Conservation (phyloP, 2,113 vertebrate species). For the Machaerirhynchus nigripectus region DNA sequence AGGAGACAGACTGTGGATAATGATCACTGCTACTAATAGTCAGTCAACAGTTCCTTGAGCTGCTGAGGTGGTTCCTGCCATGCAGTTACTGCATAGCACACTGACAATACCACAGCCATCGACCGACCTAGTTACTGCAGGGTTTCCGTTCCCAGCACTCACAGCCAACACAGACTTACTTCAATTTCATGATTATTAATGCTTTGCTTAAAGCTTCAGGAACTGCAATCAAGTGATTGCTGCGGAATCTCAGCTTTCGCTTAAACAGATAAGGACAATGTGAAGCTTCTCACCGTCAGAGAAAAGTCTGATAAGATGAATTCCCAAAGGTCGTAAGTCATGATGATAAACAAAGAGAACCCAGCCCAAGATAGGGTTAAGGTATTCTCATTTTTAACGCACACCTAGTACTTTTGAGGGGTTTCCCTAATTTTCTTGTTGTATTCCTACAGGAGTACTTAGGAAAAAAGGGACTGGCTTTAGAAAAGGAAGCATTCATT, state of each 20-base stretch:
- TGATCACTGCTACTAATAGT: neutral
- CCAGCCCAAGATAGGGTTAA: neutral
- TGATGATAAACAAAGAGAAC: neutral
- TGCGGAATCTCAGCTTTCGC: neutral
- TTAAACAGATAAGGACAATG: neutral
- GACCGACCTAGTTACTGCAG: neutral
- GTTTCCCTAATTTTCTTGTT: neutral
- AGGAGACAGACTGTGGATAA: neutral
- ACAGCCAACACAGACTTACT: neutral
- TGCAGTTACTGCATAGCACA: neutral
- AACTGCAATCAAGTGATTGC: neutral
- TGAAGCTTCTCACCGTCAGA: neutral
- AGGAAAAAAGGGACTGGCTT: neutral
- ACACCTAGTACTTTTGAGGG: neutral
- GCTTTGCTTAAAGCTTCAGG: neutral
- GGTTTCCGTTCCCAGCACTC: slow-evolving; percentile 25
- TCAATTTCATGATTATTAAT: neutral
- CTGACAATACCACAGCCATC: neutral
- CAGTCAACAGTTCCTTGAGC: neutral
- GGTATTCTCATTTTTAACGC: neutral
- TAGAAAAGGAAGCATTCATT: neutral
- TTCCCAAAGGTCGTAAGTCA: neutral
- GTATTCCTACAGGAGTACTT: neutral
- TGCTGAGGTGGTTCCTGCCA: neutral
- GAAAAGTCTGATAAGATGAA: slow-evolving; percentile 18